Base-by-base conservation (phyloP, 1,140 invertebrate species). In the Microplitis mediator region DNA sequence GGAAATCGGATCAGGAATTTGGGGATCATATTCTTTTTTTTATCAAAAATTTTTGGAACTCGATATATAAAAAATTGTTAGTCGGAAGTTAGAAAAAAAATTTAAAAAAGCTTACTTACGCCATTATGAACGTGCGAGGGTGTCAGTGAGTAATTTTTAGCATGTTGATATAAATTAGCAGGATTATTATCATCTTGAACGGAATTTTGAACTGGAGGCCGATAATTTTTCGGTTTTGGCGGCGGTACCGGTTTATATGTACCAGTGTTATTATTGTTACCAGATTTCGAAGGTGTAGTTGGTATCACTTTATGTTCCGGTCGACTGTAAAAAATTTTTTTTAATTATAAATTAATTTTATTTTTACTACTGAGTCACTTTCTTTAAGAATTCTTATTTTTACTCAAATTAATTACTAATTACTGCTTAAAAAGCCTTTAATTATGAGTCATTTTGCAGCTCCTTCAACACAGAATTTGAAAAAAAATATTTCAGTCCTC, bases 201-300 rank as follows among this genome's bases (percentile, higher is more conserved):
- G 5, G 84, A 23, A 16, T 79, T 75, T 16, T 79, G 81, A 73
- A 90, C 90, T 0, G 94, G 93, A 35, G 94, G 94, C 14, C 94
- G 91, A 81, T 96, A 96, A 84, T 95, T 95, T 81, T 95, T 95
- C 45, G 95, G 95, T 82, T 97, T 97, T 0, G 95, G 95, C 31
- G 95, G 95, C 31, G 95, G 95, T 68, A 96, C 91, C 0, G 95
- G 95, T 82, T 97, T 97, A 85, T 96, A 96, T 13, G 91, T 88
- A 23, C 88, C 90, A 5, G 39, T 67, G 51, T 45, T 39, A 11
- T 50, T 50, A n/a, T 34, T 51, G 9, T 31, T 50, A 35, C 88
- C 79, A 2, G 84, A 76, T 68, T 86, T 88, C 50, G 85, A 84
- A 72, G 88, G 87, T 3, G 86, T 76, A 39, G 84, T 78, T 34